Percentiles rank a stretch among this genome's conserved stretches.
Conservation (phyloP, 2,888 invertebrate genomes). For the Hetaerina titia region DNA sequence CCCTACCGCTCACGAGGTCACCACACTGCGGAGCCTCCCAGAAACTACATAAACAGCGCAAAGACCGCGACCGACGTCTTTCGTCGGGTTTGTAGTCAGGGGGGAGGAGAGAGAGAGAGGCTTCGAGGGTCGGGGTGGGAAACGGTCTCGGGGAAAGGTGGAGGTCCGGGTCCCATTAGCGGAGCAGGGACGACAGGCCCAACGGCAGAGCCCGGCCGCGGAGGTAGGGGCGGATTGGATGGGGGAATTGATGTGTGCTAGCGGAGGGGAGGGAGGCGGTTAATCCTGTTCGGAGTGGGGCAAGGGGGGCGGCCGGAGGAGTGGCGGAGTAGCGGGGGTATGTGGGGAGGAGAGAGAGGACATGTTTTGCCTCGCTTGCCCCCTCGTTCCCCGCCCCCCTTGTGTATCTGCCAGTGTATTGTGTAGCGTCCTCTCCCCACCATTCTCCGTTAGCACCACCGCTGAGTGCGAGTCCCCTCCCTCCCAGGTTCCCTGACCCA, state of each 20-base stretch:
- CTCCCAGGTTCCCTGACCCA: background rate
- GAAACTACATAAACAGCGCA: background rate
- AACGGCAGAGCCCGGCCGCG: background rate
- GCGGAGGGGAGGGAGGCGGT: background rate
- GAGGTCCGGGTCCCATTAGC: background rate
- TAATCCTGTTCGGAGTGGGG: background rate
- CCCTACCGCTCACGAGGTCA: background rate
- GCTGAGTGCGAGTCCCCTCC: background rate
- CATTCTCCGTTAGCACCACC: background rate
- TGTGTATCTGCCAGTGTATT: too few species aligned
- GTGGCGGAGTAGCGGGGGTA: background rate
- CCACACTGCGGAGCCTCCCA: background rate
- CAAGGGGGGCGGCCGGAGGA: background rate
- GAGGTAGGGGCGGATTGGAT: background rate
- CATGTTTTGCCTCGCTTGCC: background rate
- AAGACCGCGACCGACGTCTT: conserved; percentile 18
- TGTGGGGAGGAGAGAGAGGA: background rate
- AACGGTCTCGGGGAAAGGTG: background rate
- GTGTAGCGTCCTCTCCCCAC: background rate
- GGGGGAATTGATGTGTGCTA: background rate
- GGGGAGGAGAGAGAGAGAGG: background rate
- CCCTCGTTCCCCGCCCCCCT: too few species aligned
- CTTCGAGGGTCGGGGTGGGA: background rate
- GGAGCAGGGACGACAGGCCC: background rate
- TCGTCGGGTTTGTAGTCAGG: background rate